Base-by-base conservation (phyloP, 1,140 invertebrate species). In the Drosophila repleta region DNA sequence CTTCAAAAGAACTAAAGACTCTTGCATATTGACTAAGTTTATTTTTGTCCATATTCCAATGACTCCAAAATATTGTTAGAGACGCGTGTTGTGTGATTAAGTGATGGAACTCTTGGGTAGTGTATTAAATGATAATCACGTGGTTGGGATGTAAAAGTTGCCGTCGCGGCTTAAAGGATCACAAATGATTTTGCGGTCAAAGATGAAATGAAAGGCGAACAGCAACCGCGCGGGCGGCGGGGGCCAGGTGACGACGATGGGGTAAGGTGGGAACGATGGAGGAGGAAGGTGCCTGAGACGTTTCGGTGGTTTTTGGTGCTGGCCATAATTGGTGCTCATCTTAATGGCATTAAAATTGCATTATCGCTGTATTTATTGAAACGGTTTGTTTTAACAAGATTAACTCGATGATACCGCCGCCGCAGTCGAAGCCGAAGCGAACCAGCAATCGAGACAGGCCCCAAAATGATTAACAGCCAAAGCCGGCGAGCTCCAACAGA, bases 311-410 rank as follows among this genome's bases (percentile, higher is more conserved):
- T 43, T 39, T 35, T 74, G 82, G 83, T 88, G 82, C 82, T 78
- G 82, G 75, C 83, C 82, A 87, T 87, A 87, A 87, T 87, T 87
- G 82, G 82, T 87, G 79, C 82, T 87, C 82, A 87, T 87, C 82
- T 87, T 87, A 87, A 87, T 87, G 83, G 82, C 79, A 87, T 87
- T 87, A 88, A 87, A 87, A 87, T 87, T 87, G 82, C 82, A 87
- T 87, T 87, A 87, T 87, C 82, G 82, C 83, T 76, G 82, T 87
- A 87, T 87, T 87, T 87, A 87, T 87, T 87, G 82, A 88, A 87
- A 87, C 82, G 82, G 82, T 87, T 87, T 87, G 82, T 87, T 87
- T 87, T 87, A 87, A 87, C 82, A 87, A 87, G 82, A 87, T 87
- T 87, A 87, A 88, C 74, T 85, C 79, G 75, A 72, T 65, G 71